Base-by-base conservation (phyloP, 2,888 invertebrate genomes). In the Trilocha varians region DNA sequence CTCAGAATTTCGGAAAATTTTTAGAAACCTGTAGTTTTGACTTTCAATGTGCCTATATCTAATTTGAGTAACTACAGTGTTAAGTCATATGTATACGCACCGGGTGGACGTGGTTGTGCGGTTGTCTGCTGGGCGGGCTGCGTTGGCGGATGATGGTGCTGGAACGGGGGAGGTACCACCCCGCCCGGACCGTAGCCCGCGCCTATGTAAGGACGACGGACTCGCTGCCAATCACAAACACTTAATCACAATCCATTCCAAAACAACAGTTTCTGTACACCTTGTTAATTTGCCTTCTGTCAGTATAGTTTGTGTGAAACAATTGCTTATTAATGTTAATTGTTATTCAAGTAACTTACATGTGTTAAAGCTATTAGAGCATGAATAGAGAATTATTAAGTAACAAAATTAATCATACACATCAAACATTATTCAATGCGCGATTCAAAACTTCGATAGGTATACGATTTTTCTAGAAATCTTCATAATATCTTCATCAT, bases 201-300 rank as follows among this genome's bases (percentile, higher is more conserved):
- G 59, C 71, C 62, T 59, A 70, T 58, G 70, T 77, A 84, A 51
- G 71, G 64, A 36, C 80, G 78, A 6, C 83, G 78, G 53, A 83
- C 59, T 49, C 64, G 65, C 63, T 83, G 25, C n/a, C n/a, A n/a
- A n/a, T n/a, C n/a, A n/a, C n/a, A n/a, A n/a, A n/a, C n/a, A n/a
- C n/a, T n/a, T n/a, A n/a, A n/a, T n/a, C n/a, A n/a, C n/a, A n/a
- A n/a, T n/a, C n/a, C n/a, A n/a, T n/a, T n/a, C n/a, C n/a, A n/a
- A n/a, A n/a, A n/a, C n/a, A n/a, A n/a, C n/a, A n/a, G n/a, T n/a
- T n/a, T n/a, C n/a, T n/a, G n/a, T 13, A 45, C 39, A 40, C 5
- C 32, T 39, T 41, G 33, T 45, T 14, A 33, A 32, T 46, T 43
- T 44, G 44, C 16, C 25, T 34, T 39, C 49, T 44, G 44, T 11